These are phyloP conservation scores for Coleophora flavipennella DNA, from an alignment of 2,888 invertebrate species.

Conservation along the genomic window DNA sequence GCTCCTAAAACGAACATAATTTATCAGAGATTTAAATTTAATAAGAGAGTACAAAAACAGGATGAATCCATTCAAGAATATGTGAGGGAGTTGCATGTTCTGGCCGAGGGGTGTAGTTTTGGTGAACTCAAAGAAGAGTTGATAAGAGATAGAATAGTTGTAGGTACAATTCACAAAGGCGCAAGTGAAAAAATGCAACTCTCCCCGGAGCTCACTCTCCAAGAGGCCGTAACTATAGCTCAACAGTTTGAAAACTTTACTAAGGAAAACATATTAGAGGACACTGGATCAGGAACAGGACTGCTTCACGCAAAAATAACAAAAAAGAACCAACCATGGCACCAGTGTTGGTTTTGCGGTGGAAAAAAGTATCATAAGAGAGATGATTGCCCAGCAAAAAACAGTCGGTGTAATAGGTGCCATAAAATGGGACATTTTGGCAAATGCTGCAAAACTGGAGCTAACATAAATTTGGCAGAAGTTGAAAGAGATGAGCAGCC, in stretches of 20 bases:
- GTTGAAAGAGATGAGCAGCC: background rate
- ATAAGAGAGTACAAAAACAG: background rate
- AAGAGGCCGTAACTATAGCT: background rate
- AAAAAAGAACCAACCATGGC: background rate
- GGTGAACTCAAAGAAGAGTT: background rate
- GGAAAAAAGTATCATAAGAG: background rate
- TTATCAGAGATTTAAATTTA: background rate
- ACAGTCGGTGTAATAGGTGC: background rate
- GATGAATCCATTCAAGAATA: background rate
- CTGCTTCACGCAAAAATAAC: background rate
- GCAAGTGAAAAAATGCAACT: background rate
- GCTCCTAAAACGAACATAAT: background rate
- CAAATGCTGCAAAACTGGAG: background rate
- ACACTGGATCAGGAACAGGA: background rate
- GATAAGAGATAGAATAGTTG: background rate
- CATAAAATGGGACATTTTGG: background rate
- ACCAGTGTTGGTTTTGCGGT: background rate
- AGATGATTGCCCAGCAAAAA: background rate
- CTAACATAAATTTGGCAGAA: background rate
- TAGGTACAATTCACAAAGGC: background rate
- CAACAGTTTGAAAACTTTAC: background rate
- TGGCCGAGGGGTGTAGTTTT: conserved; percentile 1
- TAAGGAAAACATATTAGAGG: background rate
- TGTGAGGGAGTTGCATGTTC: background rate
- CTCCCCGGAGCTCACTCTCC: background rate